A percentile compares a stretch with the other conserved stretches of the same genome.
Conservation (phyloP, 2,888 invertebrate genomes). For the Agrotis puta region DNA sequence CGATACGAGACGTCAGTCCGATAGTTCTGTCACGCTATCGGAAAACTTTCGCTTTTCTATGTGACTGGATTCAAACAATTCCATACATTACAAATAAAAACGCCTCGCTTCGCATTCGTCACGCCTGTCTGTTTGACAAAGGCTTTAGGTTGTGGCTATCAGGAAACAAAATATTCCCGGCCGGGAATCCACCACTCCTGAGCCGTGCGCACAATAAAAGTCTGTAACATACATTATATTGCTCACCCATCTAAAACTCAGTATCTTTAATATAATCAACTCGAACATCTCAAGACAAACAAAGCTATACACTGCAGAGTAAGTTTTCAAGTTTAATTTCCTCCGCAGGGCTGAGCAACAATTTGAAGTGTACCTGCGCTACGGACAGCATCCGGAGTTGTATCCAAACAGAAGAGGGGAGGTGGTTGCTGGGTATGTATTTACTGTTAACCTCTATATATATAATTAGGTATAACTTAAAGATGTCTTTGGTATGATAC, state of each 20-base stretch:
- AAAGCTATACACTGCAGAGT: background rate
- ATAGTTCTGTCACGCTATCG: too few relatives aligned
- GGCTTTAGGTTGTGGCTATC: too few relatives aligned
- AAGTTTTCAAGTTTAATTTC: conserved; percentile 43
- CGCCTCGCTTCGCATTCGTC: too few relatives aligned
- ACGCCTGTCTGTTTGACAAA: too few relatives aligned
- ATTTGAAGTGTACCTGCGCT: conserved; percentile 96
- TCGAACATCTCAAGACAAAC: background rate
- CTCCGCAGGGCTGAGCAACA: conserved; percentile 95
- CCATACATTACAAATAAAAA: too few relatives aligned
- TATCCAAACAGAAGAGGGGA: conserved; percentile 97
- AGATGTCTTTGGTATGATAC: background rate
- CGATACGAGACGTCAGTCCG: too few relatives aligned
- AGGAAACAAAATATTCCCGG: too few relatives aligned
- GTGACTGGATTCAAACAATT: too few relatives aligned
- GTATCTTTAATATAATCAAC: background rate
- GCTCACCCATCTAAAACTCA: background rate
- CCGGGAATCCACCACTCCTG: too few relatives aligned
- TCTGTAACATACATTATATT: background rate
- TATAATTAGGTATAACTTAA: background rate
- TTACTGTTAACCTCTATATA: conserved; percentile 1
- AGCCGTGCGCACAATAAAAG: too few relatives aligned
- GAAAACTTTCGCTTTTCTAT: too few relatives aligned
- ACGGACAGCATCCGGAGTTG: conserved; percentile 98
- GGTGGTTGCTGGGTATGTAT: conserved; percentile 95